Conservation (phyloP, 2,113 vertebrate genomes). For the Baryphthengus martii region DNA sequence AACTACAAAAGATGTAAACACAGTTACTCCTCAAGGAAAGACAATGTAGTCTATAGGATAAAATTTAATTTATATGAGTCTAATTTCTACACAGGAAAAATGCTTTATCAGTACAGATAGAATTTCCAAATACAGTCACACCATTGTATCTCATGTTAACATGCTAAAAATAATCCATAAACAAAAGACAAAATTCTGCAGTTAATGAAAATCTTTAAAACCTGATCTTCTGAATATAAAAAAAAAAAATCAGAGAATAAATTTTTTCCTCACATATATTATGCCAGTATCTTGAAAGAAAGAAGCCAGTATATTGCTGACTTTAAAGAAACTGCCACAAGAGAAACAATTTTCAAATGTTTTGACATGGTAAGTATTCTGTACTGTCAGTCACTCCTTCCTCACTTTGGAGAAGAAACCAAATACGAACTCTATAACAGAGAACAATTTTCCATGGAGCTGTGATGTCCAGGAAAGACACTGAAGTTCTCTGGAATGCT, state of each 20-base stretch:
- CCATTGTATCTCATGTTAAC: neutral
- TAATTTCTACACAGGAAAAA: neutral
- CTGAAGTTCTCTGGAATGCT: neutral
- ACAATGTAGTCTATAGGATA: neutral
- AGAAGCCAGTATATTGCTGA: neutral
- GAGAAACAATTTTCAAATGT: neutral
- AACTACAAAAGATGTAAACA: neutral
- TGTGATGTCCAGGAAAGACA: neutral
- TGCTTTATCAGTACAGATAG: neutral
- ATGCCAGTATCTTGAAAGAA: neutral
- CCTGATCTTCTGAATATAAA: neutral
- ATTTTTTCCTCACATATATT: neutral
- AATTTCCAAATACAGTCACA: neutral
- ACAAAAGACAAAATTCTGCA: neutral
- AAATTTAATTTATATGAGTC: neutral
- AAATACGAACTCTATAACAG: neutral
- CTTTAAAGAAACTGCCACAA: neutral
- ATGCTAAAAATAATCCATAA: neutral
- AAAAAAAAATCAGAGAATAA: neutral
- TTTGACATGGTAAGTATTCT: neutral
- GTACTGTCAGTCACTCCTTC: neutral
- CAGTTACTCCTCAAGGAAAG: neutral
- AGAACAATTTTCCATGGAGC: neutral
- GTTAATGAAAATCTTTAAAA: neutral
- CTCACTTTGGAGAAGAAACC: neutral